Conservation (phyloP, 2,888 invertebrate genomes). For the Tuta absoluta region DNA sequence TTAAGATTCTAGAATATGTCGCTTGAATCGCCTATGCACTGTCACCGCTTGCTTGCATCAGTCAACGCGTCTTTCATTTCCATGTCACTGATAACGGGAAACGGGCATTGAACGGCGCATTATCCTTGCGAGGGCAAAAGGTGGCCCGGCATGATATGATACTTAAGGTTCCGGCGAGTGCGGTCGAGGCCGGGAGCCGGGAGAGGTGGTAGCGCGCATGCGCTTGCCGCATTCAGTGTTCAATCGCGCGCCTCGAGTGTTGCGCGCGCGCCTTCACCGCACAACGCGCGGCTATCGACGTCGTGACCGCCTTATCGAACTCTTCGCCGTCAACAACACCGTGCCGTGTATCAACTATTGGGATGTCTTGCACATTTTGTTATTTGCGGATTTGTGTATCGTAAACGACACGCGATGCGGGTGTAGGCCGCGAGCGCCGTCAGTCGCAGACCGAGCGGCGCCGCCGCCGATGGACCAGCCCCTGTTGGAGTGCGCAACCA, state of each 20-base stretch:
- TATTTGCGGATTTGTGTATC: constrained; percentile 51
- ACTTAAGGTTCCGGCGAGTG: constrained; percentile 62
- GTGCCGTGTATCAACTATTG: constrained; percentile 57
- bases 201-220: constrained; percentile 65
- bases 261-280: constrained; percentile 67
- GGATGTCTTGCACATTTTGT: constrained; percentile 52
- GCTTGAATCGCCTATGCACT: neutral
- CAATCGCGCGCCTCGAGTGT: constrained; percentile 72
- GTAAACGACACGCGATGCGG: constrained; percentile 56
- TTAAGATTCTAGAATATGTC: constrained; percentile 16
- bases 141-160: constrained; percentile 62
- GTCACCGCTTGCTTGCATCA: constrained; percentile 7
- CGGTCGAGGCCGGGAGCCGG: constrained; percentile 73
- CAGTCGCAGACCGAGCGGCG: constrained; percentile 45
- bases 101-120: constrained; percentile 64
- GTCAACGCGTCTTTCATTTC: constrained; percentile 24
- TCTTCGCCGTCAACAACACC: constrained; percentile 51
- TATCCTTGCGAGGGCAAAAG: constrained; percentile 72
- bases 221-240: constrained; percentile 69
- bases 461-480: constrained; percentile 64
- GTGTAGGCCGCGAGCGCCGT: constrained; percentile 44
- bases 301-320: constrained; percentile 61
- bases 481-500: constrained; percentile 57
- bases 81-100: constrained; percentile 56
- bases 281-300: constrained; percentile 52